Conservation (phyloP, 2,888 invertebrate genomes). For the Osmoderma eremita region DNA sequence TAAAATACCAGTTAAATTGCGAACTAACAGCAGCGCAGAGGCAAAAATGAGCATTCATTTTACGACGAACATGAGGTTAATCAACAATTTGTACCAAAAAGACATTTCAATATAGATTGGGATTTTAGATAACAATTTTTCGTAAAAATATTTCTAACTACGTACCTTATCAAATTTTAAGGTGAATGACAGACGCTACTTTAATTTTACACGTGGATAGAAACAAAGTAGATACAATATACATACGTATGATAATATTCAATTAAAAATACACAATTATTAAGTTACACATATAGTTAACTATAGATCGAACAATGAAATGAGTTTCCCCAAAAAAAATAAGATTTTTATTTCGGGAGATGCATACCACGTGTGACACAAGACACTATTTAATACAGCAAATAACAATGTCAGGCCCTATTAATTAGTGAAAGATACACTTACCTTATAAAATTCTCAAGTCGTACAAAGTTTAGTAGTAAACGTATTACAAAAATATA, state of each 20-base stretch:
- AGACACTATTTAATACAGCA: conserved; percentile 43
- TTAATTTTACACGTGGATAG: conserved; percentile 47
- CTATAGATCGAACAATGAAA: conserved; percentile 7
- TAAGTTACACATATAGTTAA: not conserved
- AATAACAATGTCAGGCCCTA: conserved; percentile 43
- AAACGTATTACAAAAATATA: conserved; percentile 45
- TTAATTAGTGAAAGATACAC: conserved; percentile 44
- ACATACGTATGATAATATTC: not conserved
- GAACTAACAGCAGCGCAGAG: no score
- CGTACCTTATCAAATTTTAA: conserved; percentile 32
- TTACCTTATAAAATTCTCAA: conserved; percentile 49
- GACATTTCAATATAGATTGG: no score
- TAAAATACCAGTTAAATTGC: no score
- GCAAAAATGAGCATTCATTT: no score
- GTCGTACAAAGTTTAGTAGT: conserved; percentile 49
- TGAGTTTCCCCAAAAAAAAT: not conserved
- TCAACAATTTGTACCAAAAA: no score
- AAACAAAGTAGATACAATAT: conserved; percentile 8
- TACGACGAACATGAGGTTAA: no score
- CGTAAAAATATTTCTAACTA: not conserved
- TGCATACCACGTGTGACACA: conserved; percentile 47
- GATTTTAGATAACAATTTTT: no score
- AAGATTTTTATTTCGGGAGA: conserved; percentile 8
- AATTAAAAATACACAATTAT: conserved; percentile 1
- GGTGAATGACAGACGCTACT: conserved; percentile 48